A percentile compares a stretch with the other conserved stretches of the same genome.
phyloP scores from a whole-genome alignment of 2,797 vertebrate species.

The Cuculus canorus region DNA sequence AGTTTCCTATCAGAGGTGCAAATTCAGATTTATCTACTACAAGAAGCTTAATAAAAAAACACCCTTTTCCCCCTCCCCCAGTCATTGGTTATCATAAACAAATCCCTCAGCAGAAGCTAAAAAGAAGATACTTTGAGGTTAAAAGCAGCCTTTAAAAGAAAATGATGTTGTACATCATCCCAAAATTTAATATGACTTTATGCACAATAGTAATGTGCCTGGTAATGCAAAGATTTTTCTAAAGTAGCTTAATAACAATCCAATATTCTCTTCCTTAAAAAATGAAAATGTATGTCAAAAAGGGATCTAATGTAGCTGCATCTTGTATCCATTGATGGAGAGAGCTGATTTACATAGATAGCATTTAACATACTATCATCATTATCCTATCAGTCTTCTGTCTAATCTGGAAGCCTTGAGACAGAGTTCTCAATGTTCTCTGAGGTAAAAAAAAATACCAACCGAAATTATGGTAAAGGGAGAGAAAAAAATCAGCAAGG shows the following conservation, averaged over 20 bases:
- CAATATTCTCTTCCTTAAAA: slow-evolving; percentile 80
- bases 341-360: slow-evolving; percentile 85
- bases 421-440: slow-evolving; percentile 78
- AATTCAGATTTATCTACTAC: slow-evolving; percentile 67
- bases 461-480: slow-evolving; percentile 77
- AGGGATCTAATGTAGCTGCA: slow-evolving; percentile 81
- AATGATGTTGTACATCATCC: slow-evolving; percentile 80
- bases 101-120: slow-evolving; percentile 67
- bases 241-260: slow-evolving; percentile 82
- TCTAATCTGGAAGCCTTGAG: slow-evolving; percentile 79
- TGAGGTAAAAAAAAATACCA: slow-evolving; percentile 69
- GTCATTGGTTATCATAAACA: slow-evolving; percentile 69
- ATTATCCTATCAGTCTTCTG: slow-evolving; percentile 86
- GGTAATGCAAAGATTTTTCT: slow-evolving; percentile 80
- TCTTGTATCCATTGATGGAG: slow-evolving; percentile 84
- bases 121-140: slow-evolving; percentile 73
- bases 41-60: slow-evolving; percentile 66
- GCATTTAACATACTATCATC: slow-evolving; percentile 85
- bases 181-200: slow-evolving; percentile 83
- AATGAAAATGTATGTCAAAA: slow-evolving; percentile 83
- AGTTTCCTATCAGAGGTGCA: slow-evolving; percentile 64
- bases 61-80: slow-evolving; percentile 32
- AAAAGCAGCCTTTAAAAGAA: slow-evolving; percentile 77
- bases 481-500: slow-evolving; percentile 59
- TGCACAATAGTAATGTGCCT: slow-evolving; percentile 80